These are phyloP conservation scores for Jacana jacana DNA, from an alignment of 2,113 vertebrate genomes.

Conservation along the genomic window DNA sequence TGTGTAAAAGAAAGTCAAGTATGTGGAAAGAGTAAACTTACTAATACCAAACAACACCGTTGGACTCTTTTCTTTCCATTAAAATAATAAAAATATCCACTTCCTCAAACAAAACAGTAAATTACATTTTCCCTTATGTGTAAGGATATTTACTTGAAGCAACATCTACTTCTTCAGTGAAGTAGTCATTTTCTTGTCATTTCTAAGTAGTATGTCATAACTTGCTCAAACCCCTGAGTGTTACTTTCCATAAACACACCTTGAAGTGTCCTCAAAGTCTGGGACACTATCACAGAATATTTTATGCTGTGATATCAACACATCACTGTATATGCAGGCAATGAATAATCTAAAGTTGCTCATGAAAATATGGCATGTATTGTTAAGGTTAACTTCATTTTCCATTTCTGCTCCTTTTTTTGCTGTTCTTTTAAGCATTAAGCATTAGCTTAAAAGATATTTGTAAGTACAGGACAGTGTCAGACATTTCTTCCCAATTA, in stretches of 20 bases:
- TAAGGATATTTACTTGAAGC: not conserved
- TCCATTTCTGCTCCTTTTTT: not conserved
- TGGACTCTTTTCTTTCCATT: not conserved
- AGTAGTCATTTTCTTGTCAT: slow-evolving; percentile 35
- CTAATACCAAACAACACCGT: not conserved
- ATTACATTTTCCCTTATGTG: not conserved
- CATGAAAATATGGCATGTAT: not conserved
- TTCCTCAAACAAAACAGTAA: not conserved
- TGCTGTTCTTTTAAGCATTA: not conserved
- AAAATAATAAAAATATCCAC: not conserved
- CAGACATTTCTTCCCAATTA: not conserved
- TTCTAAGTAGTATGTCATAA: not conserved
- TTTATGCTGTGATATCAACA: not conserved
- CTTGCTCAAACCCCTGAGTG: not conserved
- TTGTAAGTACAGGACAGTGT: not conserved
- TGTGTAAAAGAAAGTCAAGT: not conserved
- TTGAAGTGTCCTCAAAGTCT: slow-evolving; percentile 32
- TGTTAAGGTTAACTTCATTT: not conserved
- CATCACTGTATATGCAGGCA: not conserved
- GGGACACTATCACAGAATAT: not conserved
- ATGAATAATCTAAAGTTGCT: not conserved
- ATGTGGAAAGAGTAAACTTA: not conserved
- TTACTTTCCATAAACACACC: slow-evolving; percentile 17
- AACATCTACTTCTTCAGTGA: not conserved
- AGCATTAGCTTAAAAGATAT: not conserved